These are phyloP conservation scores for Ploceus nigricollis DNA, from an alignment of 2,113 vertebrate genomes.

Conservation along the genomic window DNA sequence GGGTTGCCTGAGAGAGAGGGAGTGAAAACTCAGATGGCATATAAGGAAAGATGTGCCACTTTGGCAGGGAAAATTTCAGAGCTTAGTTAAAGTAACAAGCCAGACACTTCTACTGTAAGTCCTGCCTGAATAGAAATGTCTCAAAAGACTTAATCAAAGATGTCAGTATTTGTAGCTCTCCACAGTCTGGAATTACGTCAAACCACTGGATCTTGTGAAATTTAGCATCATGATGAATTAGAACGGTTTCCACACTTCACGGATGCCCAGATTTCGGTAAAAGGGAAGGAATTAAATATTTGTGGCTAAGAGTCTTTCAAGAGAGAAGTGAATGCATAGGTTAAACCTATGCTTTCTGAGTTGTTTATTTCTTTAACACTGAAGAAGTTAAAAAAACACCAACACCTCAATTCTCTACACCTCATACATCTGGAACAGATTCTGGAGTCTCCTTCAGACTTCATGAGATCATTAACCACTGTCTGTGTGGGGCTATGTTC, in stretches of 20 bases:
- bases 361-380: neutral
- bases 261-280: neutral
- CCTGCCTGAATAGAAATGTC: neutral
- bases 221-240: neutral
- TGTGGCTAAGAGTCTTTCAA: neutral
- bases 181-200: neutral
- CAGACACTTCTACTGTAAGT: neutral
- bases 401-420: neutral
- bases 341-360: neutral
- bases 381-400: neutral
- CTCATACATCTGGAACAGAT: neutral
- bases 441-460: neutral
- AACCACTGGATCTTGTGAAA: neutral
- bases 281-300: neutral
- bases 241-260: neutral
- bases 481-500: rapidly evolving
- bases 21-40: neutral
- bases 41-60: neutral
- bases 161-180: neutral
- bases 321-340: neutral
- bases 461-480: neutral
- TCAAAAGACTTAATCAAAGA: neutral
- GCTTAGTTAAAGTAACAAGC: neutral
- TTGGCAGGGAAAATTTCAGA: neutral
- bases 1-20: neutral